Evolutionary conservation across 2,113 vertebrate species (phyloP).

Genomic region (Salvelinus alpinus): DNA sequence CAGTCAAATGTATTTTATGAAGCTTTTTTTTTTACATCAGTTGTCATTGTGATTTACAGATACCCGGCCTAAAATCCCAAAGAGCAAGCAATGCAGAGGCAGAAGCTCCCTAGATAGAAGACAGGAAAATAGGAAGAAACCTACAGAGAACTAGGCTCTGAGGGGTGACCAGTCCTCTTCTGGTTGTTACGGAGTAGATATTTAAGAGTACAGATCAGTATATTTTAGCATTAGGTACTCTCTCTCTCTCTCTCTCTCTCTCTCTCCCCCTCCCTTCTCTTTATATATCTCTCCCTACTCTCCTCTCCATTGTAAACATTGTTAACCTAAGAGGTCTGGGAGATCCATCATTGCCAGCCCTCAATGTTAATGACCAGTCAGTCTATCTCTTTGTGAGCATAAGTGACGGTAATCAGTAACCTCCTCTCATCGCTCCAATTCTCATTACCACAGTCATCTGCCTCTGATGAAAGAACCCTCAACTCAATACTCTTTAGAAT

Average conservation of each 20-base stretch:
- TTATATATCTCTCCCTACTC: not conserved
- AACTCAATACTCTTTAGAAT: slow-evolving; percentile 1
- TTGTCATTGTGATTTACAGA: too few species aligned
- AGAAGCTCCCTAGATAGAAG: too few species aligned
- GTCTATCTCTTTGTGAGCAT: slow-evolving; percentile 5
- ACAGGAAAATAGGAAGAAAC: too few species aligned
- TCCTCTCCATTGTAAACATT: slow-evolving; percentile 13
- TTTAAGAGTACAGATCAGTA: too few species aligned
- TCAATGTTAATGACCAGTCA: slow-evolving; percentile 16
- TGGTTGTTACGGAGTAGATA: too few species aligned
- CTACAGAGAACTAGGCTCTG: too few species aligned
- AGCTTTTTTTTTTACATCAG: too few species aligned
- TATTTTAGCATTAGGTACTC: not conserved
- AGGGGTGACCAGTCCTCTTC: not conserved
- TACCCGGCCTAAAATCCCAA: too few species aligned
- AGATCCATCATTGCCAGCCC: slow-evolving; percentile 19
- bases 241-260: too few species aligned
- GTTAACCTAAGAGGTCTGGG: slow-evolving; percentile 19
- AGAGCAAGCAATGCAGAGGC: too few species aligned
- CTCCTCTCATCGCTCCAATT: not conserved
- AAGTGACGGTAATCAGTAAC: slow-evolving; percentile 14
- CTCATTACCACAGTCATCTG: not conserved
- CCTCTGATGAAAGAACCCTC: not conserved
- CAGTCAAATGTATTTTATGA: too few species aligned
- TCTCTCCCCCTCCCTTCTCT: not conserved